These are phyloP conservation scores for Planococcus citri DNA, from an alignment of 1,140 invertebrate species.

Conservation along the genomic window DNA sequence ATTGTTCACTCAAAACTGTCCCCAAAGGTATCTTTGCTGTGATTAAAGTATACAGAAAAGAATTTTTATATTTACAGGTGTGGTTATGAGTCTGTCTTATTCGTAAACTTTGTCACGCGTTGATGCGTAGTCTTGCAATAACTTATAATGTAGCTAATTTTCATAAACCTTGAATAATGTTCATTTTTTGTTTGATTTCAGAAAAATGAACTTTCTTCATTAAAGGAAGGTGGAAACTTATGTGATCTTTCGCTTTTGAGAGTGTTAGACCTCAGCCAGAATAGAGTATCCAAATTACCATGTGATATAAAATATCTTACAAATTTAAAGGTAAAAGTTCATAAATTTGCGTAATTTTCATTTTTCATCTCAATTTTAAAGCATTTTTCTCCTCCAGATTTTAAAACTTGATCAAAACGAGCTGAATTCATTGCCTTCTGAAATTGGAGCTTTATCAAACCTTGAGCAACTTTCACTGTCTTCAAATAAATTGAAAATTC, in stretches of 20 bases:
- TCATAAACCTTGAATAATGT: not conserved
- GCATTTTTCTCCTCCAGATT: constrained; percentile 52
- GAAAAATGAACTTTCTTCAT: not conserved
- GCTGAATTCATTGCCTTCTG: constrained; percentile 63
- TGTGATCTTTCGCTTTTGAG: not conserved
- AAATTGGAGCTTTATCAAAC: constrained; percentile 61
- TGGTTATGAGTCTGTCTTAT: too few species aligned
- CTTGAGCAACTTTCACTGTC: constrained; percentile 81
- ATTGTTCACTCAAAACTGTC: not conserved
- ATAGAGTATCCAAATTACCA: not conserved
- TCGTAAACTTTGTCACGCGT: too few species aligned
- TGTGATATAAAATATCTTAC: not conserved
- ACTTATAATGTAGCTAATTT: too few species aligned
- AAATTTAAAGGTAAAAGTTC: not conserved
- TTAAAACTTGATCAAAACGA: constrained; percentile 82
- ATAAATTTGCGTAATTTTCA: too few species aligned
- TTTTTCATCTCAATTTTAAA: too few species aligned
- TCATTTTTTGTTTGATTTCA: not conserved
- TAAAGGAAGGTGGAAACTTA: constrained; percentile 1
- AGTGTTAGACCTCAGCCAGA: not conserved
- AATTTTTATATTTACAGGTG: constrained; percentile 6
- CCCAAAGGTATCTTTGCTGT: constrained; percentile 1
- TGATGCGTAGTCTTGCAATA: too few species aligned
- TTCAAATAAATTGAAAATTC: constrained; percentile 65
- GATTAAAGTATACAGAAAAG: constrained; percentile 9